Base-by-base conservation (phyloP, 2,113 vertebrate genomes). In the Chaetodon auriga region DNA sequence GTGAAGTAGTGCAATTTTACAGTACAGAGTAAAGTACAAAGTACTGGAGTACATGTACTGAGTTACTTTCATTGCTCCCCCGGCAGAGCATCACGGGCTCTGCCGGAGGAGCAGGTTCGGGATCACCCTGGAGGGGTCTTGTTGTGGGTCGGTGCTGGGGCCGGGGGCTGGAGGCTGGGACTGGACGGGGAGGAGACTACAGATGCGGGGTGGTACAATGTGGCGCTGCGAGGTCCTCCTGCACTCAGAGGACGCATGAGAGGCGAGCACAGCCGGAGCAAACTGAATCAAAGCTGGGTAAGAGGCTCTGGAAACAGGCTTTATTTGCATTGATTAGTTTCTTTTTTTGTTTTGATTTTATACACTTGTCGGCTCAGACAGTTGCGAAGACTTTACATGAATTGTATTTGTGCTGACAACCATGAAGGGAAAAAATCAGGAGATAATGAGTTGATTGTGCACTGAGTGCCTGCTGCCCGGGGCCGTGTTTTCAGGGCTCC, bases 161-260 rank as follows among this genome's bases (percentile, higher is more conserved):
- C 51, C 4, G 58, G 30, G 8, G 58, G 58, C 58, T 36, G 58
- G 58, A 36, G 57, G 75, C 83, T 49, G 89, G 71, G 78, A 64
- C 85, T 68, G 85, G 80, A 91, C 84, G 76, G 92, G 92, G 92
- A 89, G 91, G 94, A 92, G 94, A 91, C 90, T 93, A 5, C 68
- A 75, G 81, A 85, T 89, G 88, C 77, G 85, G 93, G 91, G 89
- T 87, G 88, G 88, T 82, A 80, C 87, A 91, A 83, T 90, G 90
- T 92, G 92, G 92, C 80, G 92, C 84, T 92, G 87, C 64, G 58
- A 81, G 78, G 76, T 87, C 84, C 82, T 84, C 62, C 87, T 68
- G 88, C 90, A 82, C 80, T 90, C 88, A 89, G 68, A 84, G 89
- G 89, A 91, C 89, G 72, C 90, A 87, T 81, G 86, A 94, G 89